A percentile compares a stretch with the other conserved stretches of the same genome.
Conservation (phyloP, 23 tunicate genomes). For the Corella eumyota region DNA sequence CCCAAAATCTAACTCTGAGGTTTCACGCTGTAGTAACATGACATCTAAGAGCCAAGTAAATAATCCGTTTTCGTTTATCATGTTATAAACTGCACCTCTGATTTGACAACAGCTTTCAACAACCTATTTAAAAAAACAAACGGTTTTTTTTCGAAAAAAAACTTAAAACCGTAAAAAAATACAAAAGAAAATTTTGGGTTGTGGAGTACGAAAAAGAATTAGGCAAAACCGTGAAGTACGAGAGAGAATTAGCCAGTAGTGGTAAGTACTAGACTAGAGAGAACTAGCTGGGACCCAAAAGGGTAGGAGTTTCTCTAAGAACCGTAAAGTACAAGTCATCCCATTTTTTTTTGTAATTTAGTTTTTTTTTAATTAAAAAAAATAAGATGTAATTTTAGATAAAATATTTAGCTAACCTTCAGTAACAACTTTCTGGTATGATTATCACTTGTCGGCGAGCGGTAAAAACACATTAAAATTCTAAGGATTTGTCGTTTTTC, state of each 20-base stretch:
- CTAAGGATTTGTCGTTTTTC: conserved; percentile 27
- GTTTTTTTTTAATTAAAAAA: background rate
- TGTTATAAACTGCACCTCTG: conserved; percentile 34
- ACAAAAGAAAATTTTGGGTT: too few relatives aligned
- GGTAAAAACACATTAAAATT: conserved; percentile 30
- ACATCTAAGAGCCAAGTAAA: conserved; percentile 32
- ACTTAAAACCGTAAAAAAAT: background rate
- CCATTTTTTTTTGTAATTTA: background rate
- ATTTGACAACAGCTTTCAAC: conserved; percentile 19
- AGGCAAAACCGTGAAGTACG: too few relatives aligned
- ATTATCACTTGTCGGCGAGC: conserved; percentile 48
- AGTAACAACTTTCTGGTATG: conserved; percentile 1
- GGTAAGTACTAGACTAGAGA: background rate
- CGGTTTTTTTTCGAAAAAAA: background rate
- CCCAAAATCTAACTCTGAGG: conserved; percentile 5
- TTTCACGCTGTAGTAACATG: conserved; percentile 5
- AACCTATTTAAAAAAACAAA: conserved; percentile 6
- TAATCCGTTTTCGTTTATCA: conserved; percentile 34
- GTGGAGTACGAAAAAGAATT: too few relatives aligned
- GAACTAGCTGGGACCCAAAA: too few relatives aligned
- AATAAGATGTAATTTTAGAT: background rate
- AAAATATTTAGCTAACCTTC: background rate
- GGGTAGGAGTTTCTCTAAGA: too few relatives aligned
- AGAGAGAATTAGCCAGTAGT: background rate
- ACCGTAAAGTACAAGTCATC: too few relatives aligned